phyloP scores from a whole-genome alignment of 2,888 invertebrate genomes.

The Apoderus coryli region DNA sequence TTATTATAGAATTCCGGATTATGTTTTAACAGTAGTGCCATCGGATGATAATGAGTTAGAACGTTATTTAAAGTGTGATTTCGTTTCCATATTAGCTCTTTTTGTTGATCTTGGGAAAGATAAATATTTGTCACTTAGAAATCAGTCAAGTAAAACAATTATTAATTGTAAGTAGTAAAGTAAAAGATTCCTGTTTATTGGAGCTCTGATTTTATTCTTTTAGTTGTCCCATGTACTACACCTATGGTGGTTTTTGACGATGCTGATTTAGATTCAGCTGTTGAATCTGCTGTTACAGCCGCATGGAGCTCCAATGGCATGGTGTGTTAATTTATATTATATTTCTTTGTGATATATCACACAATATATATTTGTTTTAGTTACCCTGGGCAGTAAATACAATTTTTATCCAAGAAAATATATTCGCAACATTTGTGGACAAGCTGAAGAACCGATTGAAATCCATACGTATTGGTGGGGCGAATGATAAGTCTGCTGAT shows the following conservation, averaged over 20 bases:
- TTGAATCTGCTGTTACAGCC: slow-evolving; percentile 36
- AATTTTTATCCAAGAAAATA: slow-evolving; percentile 39
- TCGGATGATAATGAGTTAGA: too few species aligned
- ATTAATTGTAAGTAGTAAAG: too few species aligned
- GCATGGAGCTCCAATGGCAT: slow-evolving; percentile 39
- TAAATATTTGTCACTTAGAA: too few species aligned
- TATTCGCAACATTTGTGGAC: slow-evolving; percentile 31
- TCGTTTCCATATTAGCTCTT: too few species aligned
- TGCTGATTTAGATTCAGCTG: slow-evolving; percentile 41
- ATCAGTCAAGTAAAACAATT: too few species aligned
- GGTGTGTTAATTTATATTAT: slow-evolving; percentile 27
- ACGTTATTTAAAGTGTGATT: too few species aligned
- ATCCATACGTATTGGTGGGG: slow-evolving; percentile 25
- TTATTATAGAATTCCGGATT: too few species aligned
- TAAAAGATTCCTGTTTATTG: too few species aligned
- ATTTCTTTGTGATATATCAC: background rate
- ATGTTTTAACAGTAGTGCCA: too few species aligned
- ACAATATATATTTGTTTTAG: slow-evolving; percentile 26
- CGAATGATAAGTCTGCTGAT: slow-evolving; percentile 34
- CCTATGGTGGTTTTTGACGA: slow-evolving; percentile 39
- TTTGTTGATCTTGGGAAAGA: too few species aligned
- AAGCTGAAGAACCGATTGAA: slow-evolving; percentile 31
- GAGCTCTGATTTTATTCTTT: slow-evolving; percentile 10
- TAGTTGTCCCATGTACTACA: slow-evolving; percentile 19
- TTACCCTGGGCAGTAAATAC: slow-evolving; percentile 37